Evolutionary conservation across 2,797 vertebrate genomes (phyloP).

Genomic region (Benthosema pterotum): DNA sequence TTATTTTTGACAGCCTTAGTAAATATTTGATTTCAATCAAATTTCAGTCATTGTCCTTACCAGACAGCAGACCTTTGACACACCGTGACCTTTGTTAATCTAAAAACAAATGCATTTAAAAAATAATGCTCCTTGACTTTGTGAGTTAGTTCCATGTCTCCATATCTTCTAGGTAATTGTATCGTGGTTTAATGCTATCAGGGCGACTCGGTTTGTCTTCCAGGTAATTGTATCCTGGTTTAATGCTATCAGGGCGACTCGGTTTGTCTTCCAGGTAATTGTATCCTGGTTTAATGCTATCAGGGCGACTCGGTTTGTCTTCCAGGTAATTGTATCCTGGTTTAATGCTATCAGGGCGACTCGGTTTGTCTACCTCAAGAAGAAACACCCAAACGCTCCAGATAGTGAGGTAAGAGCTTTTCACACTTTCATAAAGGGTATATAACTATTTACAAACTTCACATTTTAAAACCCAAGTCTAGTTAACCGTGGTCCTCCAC

Average conservation of each 20-base stretch:
- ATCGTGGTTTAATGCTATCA: too few relatives aligned
- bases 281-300: conserved; percentile 91
- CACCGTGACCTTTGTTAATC: conserved; percentile 4
- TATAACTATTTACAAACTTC: not conserved
- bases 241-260: too few relatives aligned
- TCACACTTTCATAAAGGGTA: not conserved
- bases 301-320: conserved; percentile 85
- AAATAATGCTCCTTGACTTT: not conserved
- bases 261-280: too few relatives aligned
- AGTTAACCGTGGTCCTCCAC: too few relatives aligned
- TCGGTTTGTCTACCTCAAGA: conserved; percentile 85
- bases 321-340: conserved; percentile 89
- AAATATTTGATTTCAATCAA: too few relatives aligned
- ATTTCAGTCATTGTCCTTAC: too few relatives aligned
- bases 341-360: conserved; percentile 89
- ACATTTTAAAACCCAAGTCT: not conserved
- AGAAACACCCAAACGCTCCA: conserved; percentile 75
- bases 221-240: too few relatives aligned
- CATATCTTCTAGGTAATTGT: conserved; percentile 74
- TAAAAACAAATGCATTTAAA: not conserved
- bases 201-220: too few relatives aligned
- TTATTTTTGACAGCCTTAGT: too few relatives aligned
- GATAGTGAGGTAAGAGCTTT: conserved; percentile 81
- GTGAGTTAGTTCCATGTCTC: conserved; percentile 2
- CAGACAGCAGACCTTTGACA: not conserved